A percentile compares a stretch with the other conserved stretches of the same genome.
These are phyloP conservation scores for Parnassius smintheus DNA, from an alignment of 2,888 invertebrate species.

Conservation along the genomic window DNA sequence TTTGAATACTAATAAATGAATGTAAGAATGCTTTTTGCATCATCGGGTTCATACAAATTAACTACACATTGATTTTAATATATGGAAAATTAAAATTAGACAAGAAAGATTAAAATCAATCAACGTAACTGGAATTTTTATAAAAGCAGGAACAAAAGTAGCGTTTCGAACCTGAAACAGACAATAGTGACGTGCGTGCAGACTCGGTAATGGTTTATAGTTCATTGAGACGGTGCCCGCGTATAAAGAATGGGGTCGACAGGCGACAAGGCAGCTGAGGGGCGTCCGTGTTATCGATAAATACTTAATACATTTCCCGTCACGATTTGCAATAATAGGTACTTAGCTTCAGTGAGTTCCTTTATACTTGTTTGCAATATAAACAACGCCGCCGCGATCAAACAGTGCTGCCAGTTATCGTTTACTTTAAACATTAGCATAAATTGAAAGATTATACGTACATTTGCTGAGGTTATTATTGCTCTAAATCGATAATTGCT, in stretches of 20 bases:
- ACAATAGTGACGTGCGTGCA: slow-evolving; percentile 68
- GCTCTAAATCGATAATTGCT: slow-evolving; percentile 12
- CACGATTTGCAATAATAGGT: slow-evolving; percentile 12
- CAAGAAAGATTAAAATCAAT: slow-evolving; percentile 1
- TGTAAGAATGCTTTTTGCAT: too few species aligned
- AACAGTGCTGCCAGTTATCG: slow-evolving; percentile 13
- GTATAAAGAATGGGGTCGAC: slow-evolving; percentile 48
- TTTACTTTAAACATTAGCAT: slow-evolving; percentile 20
- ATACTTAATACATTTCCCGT: slow-evolving; percentile 12
- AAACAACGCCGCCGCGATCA: slow-evolving; percentile 14
- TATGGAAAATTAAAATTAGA: slow-evolving; percentile 1
- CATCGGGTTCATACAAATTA: too few species aligned
- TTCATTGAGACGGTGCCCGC: slow-evolving; percentile 57
- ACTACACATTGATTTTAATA: not conserved
- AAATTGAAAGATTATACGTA: slow-evolving; percentile 7
- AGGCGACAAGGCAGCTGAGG: slow-evolving; percentile 11
- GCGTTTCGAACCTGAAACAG: slow-evolving; percentile 42
- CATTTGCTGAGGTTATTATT: slow-evolving; percentile 12
- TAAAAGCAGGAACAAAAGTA: slow-evolving; percentile 36
- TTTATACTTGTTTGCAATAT: slow-evolving; percentile 18
- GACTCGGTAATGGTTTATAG: slow-evolving; percentile 57
- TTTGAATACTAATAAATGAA: too few species aligned
- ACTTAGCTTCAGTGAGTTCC: slow-evolving; percentile 10
- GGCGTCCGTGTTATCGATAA: slow-evolving; percentile 22
- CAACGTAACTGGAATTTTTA: slow-evolving; percentile 16